A percentile compares a stretch with the other conserved stretches of the same genome.
phyloP scores from a whole-genome alignment of 2,113 vertebrate genomes.

The Rallus limicola region DNA sequence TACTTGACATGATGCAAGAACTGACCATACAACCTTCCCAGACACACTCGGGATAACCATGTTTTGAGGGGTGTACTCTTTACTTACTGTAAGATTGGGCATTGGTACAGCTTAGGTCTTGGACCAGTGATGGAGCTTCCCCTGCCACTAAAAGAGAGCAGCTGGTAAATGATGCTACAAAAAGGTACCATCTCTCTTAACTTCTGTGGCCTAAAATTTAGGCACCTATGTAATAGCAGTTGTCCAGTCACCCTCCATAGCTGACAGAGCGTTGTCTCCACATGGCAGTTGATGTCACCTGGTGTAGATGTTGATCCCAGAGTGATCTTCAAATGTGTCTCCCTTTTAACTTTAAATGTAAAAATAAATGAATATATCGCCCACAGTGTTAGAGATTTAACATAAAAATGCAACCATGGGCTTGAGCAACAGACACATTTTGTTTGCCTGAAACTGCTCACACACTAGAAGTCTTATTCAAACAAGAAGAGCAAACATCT shows the following conservation, averaged over 20 bases:
- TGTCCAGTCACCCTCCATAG: not conserved
- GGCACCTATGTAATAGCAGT: not conserved
- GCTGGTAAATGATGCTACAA: not conserved
- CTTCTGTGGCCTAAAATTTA: not conserved
- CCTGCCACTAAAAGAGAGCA: not conserved
- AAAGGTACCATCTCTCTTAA: not conserved
- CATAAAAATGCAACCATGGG: not conserved
- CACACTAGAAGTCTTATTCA: not conserved
- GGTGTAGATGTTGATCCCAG: not conserved
- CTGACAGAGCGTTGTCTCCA: not conserved
- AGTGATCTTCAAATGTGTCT: not conserved
- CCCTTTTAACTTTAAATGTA: not conserved
- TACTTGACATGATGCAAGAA: not conserved
- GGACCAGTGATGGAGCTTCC: not conserved
- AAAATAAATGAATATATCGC: not conserved
- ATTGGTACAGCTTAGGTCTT: not conserved
- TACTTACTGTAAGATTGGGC: not conserved
- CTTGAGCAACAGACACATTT: not conserved
- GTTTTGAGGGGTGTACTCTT: not conserved
- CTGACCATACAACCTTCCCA: not conserved
- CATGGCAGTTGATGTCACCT: not conserved
- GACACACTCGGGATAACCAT: not conserved
- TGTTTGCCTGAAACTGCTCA: not conserved
- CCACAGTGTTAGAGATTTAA: not conserved
- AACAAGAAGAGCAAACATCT: not conserved